These are phyloP conservation scores for Cepaea hortensis DNA, from an alignment of 2,888 invertebrate species.

Conservation along the genomic window DNA sequence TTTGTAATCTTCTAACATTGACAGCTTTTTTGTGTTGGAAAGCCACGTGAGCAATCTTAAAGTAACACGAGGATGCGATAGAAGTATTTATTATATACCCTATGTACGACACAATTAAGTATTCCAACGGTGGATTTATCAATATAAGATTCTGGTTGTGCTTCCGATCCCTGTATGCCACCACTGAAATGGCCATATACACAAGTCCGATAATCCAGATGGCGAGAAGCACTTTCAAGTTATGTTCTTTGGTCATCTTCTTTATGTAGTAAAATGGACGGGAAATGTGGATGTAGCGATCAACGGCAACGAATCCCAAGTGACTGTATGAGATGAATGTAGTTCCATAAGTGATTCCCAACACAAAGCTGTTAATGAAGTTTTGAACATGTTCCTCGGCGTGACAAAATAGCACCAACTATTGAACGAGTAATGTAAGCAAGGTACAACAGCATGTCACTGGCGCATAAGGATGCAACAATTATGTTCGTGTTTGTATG, in stretches of 20 bases:
- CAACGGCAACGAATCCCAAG: neutral
- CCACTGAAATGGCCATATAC: neutral
- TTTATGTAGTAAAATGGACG: too few species aligned
- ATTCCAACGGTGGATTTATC: neutral
- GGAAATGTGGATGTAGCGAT: constrained; percentile 13
- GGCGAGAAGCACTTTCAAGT: too few species aligned
- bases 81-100: neutral
- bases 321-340: neutral
- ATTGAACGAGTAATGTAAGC: neutral
- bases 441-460: neutral
- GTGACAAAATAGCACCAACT: too few species aligned
- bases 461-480: too few species aligned
- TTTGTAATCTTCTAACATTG: neutral
- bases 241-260: too few species aligned
- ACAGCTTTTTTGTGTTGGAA: too few species aligned
- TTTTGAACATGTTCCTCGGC: too few species aligned
- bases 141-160: neutral
- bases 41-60: too few species aligned
- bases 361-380: neutral
- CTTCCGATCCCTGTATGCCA: neutral
- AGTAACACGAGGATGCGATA: too few species aligned
- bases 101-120: neutral
- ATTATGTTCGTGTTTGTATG: too few species aligned
- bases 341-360: neutral
- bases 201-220: neutral